Base-by-base conservation (phyloP, 2,888 invertebrate genomes). In the Phania funesta region DNA sequence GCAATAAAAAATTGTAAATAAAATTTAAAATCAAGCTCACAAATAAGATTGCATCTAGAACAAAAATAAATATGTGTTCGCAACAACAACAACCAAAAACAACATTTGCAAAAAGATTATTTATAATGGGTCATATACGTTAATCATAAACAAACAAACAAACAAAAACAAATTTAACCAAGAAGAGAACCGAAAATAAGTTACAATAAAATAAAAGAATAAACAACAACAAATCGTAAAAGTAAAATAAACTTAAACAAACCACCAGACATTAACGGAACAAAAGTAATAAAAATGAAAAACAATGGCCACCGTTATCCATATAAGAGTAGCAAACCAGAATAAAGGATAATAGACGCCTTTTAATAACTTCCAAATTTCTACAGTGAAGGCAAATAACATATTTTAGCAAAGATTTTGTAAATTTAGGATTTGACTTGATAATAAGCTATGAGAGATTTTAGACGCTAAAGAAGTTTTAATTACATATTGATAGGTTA, bases 21-120 rank as follows among this genome's bases (percentile, higher is more conserved):
- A 41, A 58, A 70, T 70, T 54, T 54, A 29, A 76, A 80, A 60
- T 9, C 35, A 48, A 62, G 70, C 29, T n/a, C 20, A 50, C 38
- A 73, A 46, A 77, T 52, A 65, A 70, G 50, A 81, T 79, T 46
- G 11, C 67, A 79, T 73, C 58, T 29, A 32, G 16, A 22, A 64
- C 20, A 54, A 44, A 65, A 60, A 38, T 22, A n/a, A 46, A 71
- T 68, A 74, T 76, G 70, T 46, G 74, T 74, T 74, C 58, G 56
- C 70, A 22, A 56, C 77, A 73, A 79, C 76, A 56, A 74, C 48
- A 83, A 77, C 60, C 56, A 46, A 80, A 64, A 52, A 75, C 71
- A 76, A 86, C 86, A 86, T 84, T 86, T 83, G 85, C 88, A 82
- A 84, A 87, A 88, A 82, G 74, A 82, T 82, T 82, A 82, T 78